Evolutionary conservation across 2,113 vertebrate genomes (phyloP), one percentile per base, ranked within the genome.

Genomic region (Microtus richardsoni): DNA sequence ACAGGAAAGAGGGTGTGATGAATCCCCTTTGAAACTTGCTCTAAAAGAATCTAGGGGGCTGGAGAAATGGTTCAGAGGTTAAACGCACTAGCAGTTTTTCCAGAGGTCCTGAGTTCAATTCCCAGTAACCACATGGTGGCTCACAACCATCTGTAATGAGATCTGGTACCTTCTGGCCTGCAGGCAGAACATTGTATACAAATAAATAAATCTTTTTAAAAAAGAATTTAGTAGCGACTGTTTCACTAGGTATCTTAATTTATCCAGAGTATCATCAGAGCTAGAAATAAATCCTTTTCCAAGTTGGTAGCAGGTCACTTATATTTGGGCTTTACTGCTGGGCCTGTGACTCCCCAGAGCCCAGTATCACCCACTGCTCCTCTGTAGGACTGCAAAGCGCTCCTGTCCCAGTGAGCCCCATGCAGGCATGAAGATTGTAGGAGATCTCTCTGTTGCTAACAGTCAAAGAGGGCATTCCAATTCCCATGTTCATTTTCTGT

Each of bases 161-260:
- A 58, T 19, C 54, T 58, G 54, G 54, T 58, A 17, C 54, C 17
- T 21, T 58, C 54, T 58, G 54, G 54, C 54, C 54, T 58, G 54
- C 54, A 58, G 54, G 19, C 19, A 19, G 54, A 58, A 58, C 54
- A 58, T 19, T 19, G 54, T 58, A 58, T 58, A 58, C 54, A 58
- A 58, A 58, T 58, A 58, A 58, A 58, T 58, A 58, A 58, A 58
- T 58, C 54, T 58, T 58, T 58, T 11, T 11, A 58, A 1, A 33
- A 52, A 91, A 71, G 58, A 77, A 96, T 26, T 95, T 74, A 68
- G n/a, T n/a, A n/a, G n/a, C 93, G 95, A 93, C 24, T 79, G 0
- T 91, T 86, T 93, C 82, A 95, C 16, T 5, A 66, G 58, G 3
- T 75, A 41, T 17, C 13, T 49, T 58, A 91, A 93, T 28, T 12